Base-by-base conservation (phyloP, 2,113 vertebrate species). In the Manacus vitellinus region DNA sequence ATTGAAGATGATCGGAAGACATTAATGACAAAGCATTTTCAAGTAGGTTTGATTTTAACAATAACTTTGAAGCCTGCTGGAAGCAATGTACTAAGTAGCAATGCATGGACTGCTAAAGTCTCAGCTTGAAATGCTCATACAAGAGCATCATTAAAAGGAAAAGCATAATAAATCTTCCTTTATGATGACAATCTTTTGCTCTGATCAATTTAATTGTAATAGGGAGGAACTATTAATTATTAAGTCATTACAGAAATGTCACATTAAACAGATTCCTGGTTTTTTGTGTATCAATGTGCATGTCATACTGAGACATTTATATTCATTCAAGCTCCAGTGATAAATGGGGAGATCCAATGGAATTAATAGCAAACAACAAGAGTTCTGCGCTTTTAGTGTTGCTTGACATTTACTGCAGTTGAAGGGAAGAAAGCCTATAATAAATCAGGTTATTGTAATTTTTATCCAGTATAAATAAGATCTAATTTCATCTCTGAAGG, bases 1-100 rank as follows among this genome's bases (percentile, higher is more conserved):
- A 99, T 99, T 73, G 99, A 99, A 97, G 99, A 99, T 72, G 99
- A 99, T 96, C 99, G 99, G 91, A 99, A 99, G 98, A 99, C 99
- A 4, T 96, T 99, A 96, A 99, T 99, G 97, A 99, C 99, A 86
- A 99, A 99, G 95, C 99, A 99, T 96, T 99, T 99, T 92, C 99
- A 99, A 97, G 99, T 99, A 98, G 81, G 97, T 96, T 80, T 94
- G 49, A 44, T 67, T 95, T 85, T 85, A 63, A 65, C 77, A 55
- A 20, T 76, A 63, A 56, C 77, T 94, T 93, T 72, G 63, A 77
- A 70, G 8, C 47, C 19, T 85, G 76, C 84, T 84, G 70, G 59
- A 86, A 95, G 85, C 47, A 65, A 63, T 44, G 46, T 39, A n/a
- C 35, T 51, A 25, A 84, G 31, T 43, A 68, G 28, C 28, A 85